A percentile compares a stretch with the other conserved stretches of the same genome.
Evolutionary conservation across 2,113 vertebrate species (phyloP).

Genomic region (Anas platyrhynchos): DNA sequence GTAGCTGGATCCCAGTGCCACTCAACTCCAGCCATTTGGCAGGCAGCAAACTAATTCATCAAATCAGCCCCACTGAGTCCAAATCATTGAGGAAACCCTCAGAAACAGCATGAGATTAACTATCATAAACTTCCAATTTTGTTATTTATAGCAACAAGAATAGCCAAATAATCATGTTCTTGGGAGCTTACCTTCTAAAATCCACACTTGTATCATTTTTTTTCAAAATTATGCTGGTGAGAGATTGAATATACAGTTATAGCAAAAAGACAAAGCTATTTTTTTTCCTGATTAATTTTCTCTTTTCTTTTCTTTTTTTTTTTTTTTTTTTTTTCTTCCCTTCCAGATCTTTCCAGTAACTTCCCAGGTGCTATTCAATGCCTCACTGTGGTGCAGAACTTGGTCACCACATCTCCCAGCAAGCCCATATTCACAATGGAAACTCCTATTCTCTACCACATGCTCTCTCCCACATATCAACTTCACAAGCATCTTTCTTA

Average conservation of each 20-base stretch:
- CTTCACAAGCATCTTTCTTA: background rate
- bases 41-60: background rate
- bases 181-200: background rate
- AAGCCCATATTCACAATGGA: background rate
- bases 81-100: background rate
- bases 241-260: background rate
- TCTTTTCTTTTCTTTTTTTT: too few species aligned
- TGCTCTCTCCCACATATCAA: background rate
- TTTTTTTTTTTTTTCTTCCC: background rate
- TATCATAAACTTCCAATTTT: background rate
- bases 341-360: background rate
- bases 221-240: background rate
- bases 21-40: background rate
- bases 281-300: background rate
- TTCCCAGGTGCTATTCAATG: background rate
- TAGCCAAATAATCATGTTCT: background rate
- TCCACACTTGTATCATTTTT: fast-evolving
- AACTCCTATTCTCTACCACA: background rate
- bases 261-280: fast-evolving
- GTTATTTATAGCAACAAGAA: background rate
- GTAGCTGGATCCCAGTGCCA: background rate
- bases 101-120: background rate
- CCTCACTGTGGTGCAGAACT: background rate
- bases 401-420: background rate
- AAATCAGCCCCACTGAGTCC: background rate